Conservation (phyloP, 2,113 vertebrate species). For the Tichodroma muraria region DNA sequence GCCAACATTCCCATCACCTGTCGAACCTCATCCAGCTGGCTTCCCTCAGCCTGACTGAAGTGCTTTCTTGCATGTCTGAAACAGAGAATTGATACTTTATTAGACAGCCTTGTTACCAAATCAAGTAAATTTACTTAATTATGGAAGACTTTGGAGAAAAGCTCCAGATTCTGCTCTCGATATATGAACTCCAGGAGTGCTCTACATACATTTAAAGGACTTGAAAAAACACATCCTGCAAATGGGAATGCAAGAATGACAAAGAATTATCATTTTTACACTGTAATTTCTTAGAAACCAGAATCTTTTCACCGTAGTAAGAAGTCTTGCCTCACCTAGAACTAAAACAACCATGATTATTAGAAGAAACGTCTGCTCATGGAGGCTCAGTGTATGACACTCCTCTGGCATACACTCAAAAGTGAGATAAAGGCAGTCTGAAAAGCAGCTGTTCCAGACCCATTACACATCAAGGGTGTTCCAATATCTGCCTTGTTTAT, state of each 20-base stretch:
- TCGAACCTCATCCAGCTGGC: slow-evolving; percentile 95
- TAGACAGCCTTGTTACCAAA: not conserved
- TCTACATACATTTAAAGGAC: not conserved
- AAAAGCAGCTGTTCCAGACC: not conserved
- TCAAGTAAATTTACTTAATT: not conserved
- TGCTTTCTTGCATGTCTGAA: slow-evolving; percentile 95
- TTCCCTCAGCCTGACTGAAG: slow-evolving; percentile 97
- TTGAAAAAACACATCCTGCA: not conserved
- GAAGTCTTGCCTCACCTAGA: not conserved
- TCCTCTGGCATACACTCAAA: not conserved
- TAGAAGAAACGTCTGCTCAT: not conserved
- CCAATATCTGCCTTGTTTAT: not conserved
- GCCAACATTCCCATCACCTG: slow-evolving; percentile 99
- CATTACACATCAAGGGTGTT: not conserved
- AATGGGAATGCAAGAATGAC: not conserved
- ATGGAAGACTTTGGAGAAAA: not conserved
- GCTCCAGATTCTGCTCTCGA: not conserved
- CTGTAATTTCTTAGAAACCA: not conserved
- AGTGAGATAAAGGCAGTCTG: not conserved
- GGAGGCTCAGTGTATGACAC: not conserved
- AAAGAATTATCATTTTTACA: not conserved
- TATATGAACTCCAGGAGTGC: not conserved
- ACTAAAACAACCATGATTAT: not conserved
- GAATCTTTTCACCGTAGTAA: not conserved
- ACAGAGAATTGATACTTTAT: not conserved